Percentiles rank a stretch among this genome's conserved stretches.
phyloP scores from a whole-genome alignment of 2,888 invertebrate genomes.

The Coremacera marginata region DNA sequence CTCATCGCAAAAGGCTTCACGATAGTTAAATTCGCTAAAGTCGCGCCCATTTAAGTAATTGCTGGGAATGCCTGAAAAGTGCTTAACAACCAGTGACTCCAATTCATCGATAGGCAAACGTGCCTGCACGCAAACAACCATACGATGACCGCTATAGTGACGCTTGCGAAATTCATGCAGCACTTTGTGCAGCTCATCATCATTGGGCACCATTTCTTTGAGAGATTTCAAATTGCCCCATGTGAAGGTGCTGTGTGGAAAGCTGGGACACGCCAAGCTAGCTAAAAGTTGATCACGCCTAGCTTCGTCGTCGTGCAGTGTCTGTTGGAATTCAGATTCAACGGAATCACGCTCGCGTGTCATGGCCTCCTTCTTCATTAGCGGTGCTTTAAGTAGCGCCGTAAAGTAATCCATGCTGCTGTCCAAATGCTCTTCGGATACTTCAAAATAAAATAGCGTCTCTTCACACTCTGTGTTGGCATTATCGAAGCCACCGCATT shows the following conservation, averaged over 20 bases:
- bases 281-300: conserved; percentile 83
- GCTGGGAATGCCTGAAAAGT: conserved; percentile 79
- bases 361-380: conserved; percentile 88
- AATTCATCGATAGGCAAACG: conserved; percentile 66
- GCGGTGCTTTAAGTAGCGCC: conserved; percentile 87
- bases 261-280: conserved; percentile 76
- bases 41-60: conserved; percentile 77
- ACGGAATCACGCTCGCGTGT: conserved; percentile 88
- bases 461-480: conserved; percentile 89
- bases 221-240: conserved; percentile 88
- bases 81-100: conserved; percentile 68
- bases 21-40: conserved; percentile 70
- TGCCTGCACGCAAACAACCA: conserved; percentile 88
- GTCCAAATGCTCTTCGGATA: conserved; percentile 82
- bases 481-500: conserved; percentile 88
- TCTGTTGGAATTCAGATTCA: conserved; percentile 90
- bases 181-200: conserved; percentile 77
- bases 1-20: conserved; percentile 60
- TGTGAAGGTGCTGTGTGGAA: conserved; percentile 81
- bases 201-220: conserved; percentile 75
- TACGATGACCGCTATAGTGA: conserved; percentile 88
- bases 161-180: conserved; percentile 81
- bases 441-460: conserved; percentile 91
- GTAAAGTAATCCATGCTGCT: conserved; percentile 87
- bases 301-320: conserved; percentile 79